Evolutionary conservation across 2,888 invertebrate genomes (phyloP).

Genomic region (Priocnemis perturbator): DNA sequence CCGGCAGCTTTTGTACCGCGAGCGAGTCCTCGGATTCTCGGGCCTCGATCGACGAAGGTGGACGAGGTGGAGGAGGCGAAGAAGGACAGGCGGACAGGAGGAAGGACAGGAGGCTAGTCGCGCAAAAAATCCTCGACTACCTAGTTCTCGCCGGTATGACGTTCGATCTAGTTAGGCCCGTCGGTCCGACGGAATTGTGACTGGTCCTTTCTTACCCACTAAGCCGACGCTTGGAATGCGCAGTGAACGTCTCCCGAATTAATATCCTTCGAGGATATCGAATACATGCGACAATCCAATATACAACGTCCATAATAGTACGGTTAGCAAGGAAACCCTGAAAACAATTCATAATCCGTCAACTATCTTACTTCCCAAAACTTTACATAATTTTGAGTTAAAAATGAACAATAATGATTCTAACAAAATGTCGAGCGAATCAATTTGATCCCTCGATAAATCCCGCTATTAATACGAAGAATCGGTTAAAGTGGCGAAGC

Average conservation of each 20-base stretch:
- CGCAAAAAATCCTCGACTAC: slow-evolving; percentile 62
- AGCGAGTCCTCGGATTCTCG: slow-evolving; percentile 50
- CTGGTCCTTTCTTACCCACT: not conserved
- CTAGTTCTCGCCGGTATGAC: slow-evolving; percentile 57
- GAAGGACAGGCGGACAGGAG: slow-evolving; percentile 21
- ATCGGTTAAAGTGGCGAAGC: too few relatives aligned
- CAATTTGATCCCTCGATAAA: too few relatives aligned
- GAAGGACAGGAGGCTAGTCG: slow-evolving; percentile 34
- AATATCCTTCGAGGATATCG: not conserved
- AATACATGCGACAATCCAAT: too few relatives aligned
- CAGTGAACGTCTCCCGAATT: not conserved
- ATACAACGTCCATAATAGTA: too few relatives aligned
- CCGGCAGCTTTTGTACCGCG: slow-evolving; percentile 51
- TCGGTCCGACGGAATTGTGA: slow-evolving; percentile 9
- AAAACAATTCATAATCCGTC: too few relatives aligned
- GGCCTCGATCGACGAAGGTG: slow-evolving; percentile 20
- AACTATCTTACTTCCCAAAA: too few relatives aligned
- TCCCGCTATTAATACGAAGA: too few relatives aligned
- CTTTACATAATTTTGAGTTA: too few relatives aligned
- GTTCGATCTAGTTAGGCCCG: slow-evolving; percentile 58
- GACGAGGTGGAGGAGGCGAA: slow-evolving; percentile 19
- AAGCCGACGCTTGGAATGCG: too few relatives aligned
- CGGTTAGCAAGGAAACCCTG: too few relatives aligned
- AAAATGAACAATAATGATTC: too few relatives aligned
- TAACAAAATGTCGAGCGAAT: too few relatives aligned